Percentiles rank a stretch among this genome's conserved stretches.
Conservation (phyloP, 2,113 vertebrate species). For the Microcebus griseorufus region DNA sequence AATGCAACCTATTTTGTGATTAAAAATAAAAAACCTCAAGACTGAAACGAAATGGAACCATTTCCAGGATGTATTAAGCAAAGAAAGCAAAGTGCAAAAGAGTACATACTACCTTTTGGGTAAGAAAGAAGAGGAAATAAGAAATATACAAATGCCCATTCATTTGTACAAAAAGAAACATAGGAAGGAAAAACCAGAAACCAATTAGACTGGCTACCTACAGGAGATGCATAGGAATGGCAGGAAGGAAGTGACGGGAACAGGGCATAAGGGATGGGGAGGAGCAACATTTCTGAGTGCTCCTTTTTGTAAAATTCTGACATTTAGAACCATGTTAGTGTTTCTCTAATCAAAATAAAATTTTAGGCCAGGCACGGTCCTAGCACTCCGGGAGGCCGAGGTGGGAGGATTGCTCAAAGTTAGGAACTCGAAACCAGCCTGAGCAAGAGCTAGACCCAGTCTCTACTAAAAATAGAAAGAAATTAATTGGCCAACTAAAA, state of each 20-base stretch:
- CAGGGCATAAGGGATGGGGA: not conserved
- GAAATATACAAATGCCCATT: not conserved
- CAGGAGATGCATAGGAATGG: not conserved
- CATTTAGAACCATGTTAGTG: not conserved
- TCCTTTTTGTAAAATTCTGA: not conserved
- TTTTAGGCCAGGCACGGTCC: too few relatives aligned
- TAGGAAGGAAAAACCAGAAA: not conserved
- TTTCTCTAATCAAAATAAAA: not conserved
- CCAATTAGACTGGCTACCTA: too few relatives aligned
- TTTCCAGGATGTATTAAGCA: not conserved
- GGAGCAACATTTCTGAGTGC: not conserved
- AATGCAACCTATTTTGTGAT: too few relatives aligned
- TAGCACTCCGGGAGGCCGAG: too few relatives aligned
- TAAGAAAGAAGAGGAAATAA: not conserved
- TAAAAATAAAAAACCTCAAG: too few relatives aligned
- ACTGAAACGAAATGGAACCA: not conserved
- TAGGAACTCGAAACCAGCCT: too few relatives aligned
- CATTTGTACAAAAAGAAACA: not conserved
- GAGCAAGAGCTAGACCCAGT: too few relatives aligned
- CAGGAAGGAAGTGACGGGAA: rapidly evolving
- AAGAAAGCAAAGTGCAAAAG: not conserved
- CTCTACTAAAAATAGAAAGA: too few relatives aligned
- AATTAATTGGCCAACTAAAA: too few relatives aligned
- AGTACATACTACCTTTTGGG: not conserved
- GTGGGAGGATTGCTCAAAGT: too few relatives aligned